Evolutionary conservation across 2,113 vertebrate genomes (phyloP).

Genomic region (Sapajus apella): DNA sequence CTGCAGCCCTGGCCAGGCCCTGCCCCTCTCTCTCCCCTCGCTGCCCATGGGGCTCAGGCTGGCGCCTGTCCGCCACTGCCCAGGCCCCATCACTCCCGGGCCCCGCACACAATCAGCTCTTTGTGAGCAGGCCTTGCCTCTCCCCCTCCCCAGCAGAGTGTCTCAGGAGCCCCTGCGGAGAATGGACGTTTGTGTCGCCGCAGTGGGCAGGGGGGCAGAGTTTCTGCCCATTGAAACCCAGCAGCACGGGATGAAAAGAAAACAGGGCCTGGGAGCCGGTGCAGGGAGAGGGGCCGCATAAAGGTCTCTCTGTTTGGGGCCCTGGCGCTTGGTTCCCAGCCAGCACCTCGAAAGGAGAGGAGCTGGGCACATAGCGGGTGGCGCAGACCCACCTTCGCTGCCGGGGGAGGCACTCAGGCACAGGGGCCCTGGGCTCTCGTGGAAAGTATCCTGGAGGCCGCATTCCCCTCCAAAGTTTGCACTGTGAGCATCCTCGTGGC

Average conservation of each 20-base stretch:
- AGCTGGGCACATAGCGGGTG: background rate
- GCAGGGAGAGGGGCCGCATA: slow-evolving; percentile 49
- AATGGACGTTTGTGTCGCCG: slow-evolving; percentile 71
- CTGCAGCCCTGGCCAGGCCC: slow-evolving; percentile 16
- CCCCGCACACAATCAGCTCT: slow-evolving; percentile 81
- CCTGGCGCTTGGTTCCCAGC: slow-evolving; percentile 47
- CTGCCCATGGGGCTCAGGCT: background rate
- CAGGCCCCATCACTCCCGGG: slow-evolving; percentile 65
- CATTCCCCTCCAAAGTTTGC: background rate
- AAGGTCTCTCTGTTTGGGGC: slow-evolving; percentile 77
- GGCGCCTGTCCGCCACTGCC: slow-evolving; percentile 59
- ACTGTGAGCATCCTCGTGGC: background rate
- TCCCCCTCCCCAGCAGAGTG: slow-evolving; percentile 4
- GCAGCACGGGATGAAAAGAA: slow-evolving; percentile 77
- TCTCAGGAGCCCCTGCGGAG: slow-evolving; percentile 65
- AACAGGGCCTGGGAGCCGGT: slow-evolving; percentile 50
- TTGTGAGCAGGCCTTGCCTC: slow-evolving; percentile 77
- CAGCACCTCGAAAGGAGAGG: slow-evolving; percentile 67
- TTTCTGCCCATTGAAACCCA: slow-evolving; percentile 73
- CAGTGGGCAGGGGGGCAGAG: slow-evolving; percentile 47
- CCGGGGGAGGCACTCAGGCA: background rate
- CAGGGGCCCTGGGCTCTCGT: background rate
- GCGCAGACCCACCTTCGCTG: slow-evolving; percentile 37
- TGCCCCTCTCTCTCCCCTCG: slow-evolving; percentile 46
- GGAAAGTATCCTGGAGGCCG: background rate